phyloP scores from a whole-genome alignment of 2,797 vertebrate species.

The Falco peregrinus region DNA sequence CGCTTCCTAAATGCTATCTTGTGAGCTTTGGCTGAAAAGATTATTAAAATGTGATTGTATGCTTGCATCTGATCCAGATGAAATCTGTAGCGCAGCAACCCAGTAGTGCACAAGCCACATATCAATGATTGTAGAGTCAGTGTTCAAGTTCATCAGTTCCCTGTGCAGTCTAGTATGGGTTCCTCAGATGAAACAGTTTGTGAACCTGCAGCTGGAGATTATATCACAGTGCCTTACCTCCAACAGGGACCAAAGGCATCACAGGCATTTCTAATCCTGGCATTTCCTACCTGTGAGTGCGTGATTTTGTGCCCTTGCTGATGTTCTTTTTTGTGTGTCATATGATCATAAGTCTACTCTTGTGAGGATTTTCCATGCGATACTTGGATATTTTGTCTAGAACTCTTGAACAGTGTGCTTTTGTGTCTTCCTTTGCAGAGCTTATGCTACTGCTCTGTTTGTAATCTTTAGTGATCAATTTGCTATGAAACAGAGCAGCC shows the following conservation, averaged over 20 bases:
- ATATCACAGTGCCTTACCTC: not conserved
- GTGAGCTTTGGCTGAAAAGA: not conserved
- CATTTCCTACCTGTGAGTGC: not conserved
- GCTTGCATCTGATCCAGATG: not conserved
- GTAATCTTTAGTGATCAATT: constrained; percentile 45
- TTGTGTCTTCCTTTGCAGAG: constrained; percentile 28
- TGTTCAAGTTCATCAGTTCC: not conserved
- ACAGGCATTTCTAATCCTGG: not conserved
- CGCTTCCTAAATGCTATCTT: not conserved
- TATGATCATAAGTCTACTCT: not conserved
- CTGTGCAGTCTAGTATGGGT: not conserved
- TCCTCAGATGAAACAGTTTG: not conserved
- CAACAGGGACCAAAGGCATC: not conserved
- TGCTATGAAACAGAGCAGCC: constrained; percentile 38
- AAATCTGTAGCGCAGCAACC: not conserved
- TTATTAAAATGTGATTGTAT: not conserved
- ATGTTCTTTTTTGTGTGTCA: not conserved
- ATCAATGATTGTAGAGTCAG: not conserved
- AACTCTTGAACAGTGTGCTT: constrained; percentile 19
- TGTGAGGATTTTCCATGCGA: not conserved
- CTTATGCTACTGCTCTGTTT: not conserved
- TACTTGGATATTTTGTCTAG: not conserved
- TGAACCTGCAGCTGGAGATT: not conserved
- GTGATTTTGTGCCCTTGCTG: not conserved
- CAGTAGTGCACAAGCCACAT: not conserved